Evolutionary conservation across 1,140 invertebrate genomes (phyloP), one percentile per base, ranked within the genome.

Genomic region (Chlorops oryzae): DNA sequence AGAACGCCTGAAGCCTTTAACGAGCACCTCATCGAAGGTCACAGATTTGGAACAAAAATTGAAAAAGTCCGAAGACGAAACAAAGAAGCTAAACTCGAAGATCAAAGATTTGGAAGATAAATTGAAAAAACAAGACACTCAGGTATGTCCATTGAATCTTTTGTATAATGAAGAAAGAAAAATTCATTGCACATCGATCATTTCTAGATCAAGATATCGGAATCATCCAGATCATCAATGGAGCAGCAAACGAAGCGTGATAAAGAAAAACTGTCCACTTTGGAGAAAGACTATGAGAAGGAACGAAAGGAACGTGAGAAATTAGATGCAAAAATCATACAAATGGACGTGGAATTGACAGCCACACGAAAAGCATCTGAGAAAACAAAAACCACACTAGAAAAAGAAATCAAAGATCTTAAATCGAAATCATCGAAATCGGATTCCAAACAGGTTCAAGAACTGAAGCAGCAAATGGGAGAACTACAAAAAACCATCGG

Each of bases 231-330:
- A 48, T 38, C 59, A 7, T 47, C 52, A 2, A 40, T 65, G 15
- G 69, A 72, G 22, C 23, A 54, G 1, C 66, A 64, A 41, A 52
- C 47, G 20, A 72, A 72, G 44, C 52, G 50, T 3, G 69, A 72
- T 7, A 68, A 67, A 58, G 79, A 80, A 37, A 85, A 84, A 65
- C 73, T 85, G 22, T 72, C 71, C 18, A 73, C 76, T 44, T 59
- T 87, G 45, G 84, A 88, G 70, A 81, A 74, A 23, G 80, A 86
- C 62, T 59, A 85, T 5, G 77, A 80, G 55, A 84, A 81, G 72
- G 77, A 82, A 39, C 80, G 78, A 61, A 72, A 67, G 22, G 70
- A 72, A 18, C 56, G 60, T 3, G 61, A 63, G 17, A 66, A 65
- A 25, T 51, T 68, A 3, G 70, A 72, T 43, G 45, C 57, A 1